Evolutionary conservation across 2,888 invertebrate genomes (phyloP), one percentile per base, ranked within the genome.

Genomic region (Seladonia tumulorum): DNA sequence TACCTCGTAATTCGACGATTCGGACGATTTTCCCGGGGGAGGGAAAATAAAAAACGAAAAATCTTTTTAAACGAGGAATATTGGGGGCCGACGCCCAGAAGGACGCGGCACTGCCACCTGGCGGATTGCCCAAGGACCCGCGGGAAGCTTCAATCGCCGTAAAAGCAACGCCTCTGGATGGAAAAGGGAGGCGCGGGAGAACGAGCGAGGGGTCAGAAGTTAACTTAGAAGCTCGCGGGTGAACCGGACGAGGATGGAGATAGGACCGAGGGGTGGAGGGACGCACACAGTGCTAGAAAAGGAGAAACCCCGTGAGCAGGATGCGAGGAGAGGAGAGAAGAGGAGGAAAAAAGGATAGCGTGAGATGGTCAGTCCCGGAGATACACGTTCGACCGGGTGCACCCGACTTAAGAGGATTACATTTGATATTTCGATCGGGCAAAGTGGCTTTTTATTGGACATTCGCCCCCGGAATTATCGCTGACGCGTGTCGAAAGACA

Each of bases 361-460:
- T 76, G 79, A 86, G 88, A 91, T 92, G 94, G 94, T 94, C 94
- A 94, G 93, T 91, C 88, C 90, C 91, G 93, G 91, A 94, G 93
- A 93, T 93, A 94, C 90, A 90, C 90, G 91, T 90, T 93, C 92
- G 92, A 90, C 87, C 85, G 90, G 84, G 84, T 89, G 92, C 90
- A 88, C 88, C 90, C 90, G 91, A 93, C 93, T 94, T 94, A 93
- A 94, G 94, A 93, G 93, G 94, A 94, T 94, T 94, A 94, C 94
- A 94, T 94, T 94, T 93, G 94, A 94, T 94, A 94, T 94, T 94
- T 93, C 94, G 94, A 94, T 94, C 94, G 93, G 90, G 92, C 89
- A 92, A 94, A 94, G 94, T 94, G 94, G 93, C 93, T 93, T 94
- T 94, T 94, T 94, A 94, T 94, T 93, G 93, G 91, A 92, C 91